Conservation (phyloP, 2,797 vertebrate species). For the Acanthornis magna region DNA sequence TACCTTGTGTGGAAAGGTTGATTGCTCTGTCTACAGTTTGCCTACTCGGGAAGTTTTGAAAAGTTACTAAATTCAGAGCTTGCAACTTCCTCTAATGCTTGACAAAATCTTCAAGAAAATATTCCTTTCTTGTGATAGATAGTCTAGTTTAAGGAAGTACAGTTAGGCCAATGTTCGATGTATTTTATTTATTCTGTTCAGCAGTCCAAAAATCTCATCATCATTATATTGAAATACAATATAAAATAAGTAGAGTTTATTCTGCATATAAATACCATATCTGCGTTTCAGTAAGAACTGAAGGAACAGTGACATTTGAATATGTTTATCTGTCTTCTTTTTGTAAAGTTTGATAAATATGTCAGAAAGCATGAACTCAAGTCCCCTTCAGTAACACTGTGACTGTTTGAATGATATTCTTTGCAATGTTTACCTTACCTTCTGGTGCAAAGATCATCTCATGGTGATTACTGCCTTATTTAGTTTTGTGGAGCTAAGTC, state of each 20-base stretch:
- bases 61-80: background rate
- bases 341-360: background rate
- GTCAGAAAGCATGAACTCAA: background rate
- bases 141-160: background rate
- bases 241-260: background rate
- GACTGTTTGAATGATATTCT: background rate
- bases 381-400: background rate
- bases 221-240: background rate
- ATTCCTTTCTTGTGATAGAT: background rate
- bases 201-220: background rate
- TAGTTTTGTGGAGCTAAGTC: background rate
- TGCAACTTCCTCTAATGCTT: background rate
- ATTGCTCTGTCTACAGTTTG: background rate
- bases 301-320: background rate
- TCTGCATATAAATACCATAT: background rate
- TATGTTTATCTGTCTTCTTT: background rate
- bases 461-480: slow-evolving; percentile 35
- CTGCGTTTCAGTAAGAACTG: background rate
- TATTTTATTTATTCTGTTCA: background rate
- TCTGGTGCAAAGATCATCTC: background rate
- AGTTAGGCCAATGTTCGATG: background rate
- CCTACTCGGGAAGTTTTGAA: background rate
- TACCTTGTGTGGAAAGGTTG: background rate
- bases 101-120: background rate
- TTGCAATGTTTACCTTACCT: background rate